These are phyloP conservation scores for Fringilla coelebs DNA, from an alignment of 2,797 vertebrate genomes.

Conservation along the genomic window DNA sequence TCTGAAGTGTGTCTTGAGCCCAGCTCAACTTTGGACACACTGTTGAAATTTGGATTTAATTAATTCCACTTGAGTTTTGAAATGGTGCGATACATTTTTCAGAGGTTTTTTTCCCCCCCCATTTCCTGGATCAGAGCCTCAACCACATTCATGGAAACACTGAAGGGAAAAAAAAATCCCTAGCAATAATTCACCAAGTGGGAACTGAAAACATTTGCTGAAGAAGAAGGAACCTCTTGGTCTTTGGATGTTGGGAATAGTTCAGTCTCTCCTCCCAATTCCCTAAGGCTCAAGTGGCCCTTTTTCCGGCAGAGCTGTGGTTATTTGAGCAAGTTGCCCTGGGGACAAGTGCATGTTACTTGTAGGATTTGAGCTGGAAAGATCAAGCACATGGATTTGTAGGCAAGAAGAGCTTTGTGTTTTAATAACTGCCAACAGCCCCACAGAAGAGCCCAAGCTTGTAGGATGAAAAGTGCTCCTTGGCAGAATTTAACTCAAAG, in stretches of 20 bases:
- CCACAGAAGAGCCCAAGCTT: neutral
- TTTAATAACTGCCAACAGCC: conserved; percentile 51
- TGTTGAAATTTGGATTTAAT: conserved; percentile 76
- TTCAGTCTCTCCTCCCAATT: conserved; percentile 44
- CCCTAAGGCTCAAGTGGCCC: conserved; percentile 36
- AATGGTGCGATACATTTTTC: conserved; percentile 67
- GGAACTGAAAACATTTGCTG: conserved; percentile 52
- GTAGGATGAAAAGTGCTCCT: neutral
- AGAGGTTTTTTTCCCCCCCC: neutral
- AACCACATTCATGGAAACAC: conserved; percentile 70
- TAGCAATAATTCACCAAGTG: conserved; percentile 59
- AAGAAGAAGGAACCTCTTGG: conserved; percentile 53
- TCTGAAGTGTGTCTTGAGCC: conserved; percentile 64
- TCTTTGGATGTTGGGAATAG: conserved; percentile 60
- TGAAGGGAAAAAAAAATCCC: conserved; percentile 29
- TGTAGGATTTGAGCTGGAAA: conserved; percentile 48
- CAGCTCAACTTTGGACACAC: conserved; percentile 61
- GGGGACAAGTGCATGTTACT: conserved; percentile 64
- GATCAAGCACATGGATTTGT: conserved; percentile 51
- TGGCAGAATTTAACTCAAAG: conserved; percentile 21
- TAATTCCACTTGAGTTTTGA: conserved; percentile 71
- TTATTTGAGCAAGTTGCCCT: conserved; percentile 56
- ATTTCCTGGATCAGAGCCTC: conserved; percentile 71
- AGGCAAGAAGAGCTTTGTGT: conserved; percentile 49
- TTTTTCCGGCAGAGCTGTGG: conserved; percentile 55